Conservation (phyloP, 2,113 vertebrate genomes). For the Anolis carolinensis region DNA sequence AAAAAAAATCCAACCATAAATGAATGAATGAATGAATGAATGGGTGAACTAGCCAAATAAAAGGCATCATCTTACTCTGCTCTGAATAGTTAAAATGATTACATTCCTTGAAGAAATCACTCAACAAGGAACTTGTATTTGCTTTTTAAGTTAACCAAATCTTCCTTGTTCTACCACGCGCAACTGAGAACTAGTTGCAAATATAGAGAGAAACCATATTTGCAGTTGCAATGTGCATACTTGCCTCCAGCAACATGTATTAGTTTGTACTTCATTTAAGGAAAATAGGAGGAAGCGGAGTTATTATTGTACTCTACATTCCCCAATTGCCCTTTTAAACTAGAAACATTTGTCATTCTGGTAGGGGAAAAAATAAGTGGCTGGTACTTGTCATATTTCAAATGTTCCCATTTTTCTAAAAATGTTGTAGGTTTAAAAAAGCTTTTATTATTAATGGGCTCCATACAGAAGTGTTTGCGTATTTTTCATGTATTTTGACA, state of each 20-base stretch:
- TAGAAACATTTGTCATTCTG: constrained; percentile 60
- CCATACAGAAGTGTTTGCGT: neutral
- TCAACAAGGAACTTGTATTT: constrained; percentile 30
- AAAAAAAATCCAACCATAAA: neutral
- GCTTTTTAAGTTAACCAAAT: constrained; percentile 19
- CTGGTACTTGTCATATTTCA: constrained; percentile 63
- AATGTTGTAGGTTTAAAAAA: constrained; percentile 34
- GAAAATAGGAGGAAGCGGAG: constrained; percentile 43
- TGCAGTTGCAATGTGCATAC: neutral
- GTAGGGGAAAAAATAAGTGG: constrained; percentile 52
- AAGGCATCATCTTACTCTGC: neutral
- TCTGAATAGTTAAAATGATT: constrained; percentile 27
- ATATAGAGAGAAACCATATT: constrained; percentile 32
- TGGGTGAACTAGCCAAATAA: neutral
- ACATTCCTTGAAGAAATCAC: constrained; percentile 38
- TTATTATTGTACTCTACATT: constrained; percentile 59
- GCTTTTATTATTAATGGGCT: constrained; percentile 52
- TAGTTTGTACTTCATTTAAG: constrained; percentile 59
- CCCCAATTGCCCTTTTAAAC: constrained; percentile 63
- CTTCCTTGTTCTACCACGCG: neutral
- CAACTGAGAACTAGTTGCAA: constrained; percentile 13
- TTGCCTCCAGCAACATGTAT: constrained; percentile 35
- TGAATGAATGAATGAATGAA: no score
- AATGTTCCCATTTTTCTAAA: constrained; percentile 45
- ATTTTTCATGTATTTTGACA: constrained; percentile 10